Evolutionary conservation across 2,797 vertebrate species (phyloP), one percentile per base, ranked within the genome.

Genomic region (Tenualosa ilisha): DNA sequence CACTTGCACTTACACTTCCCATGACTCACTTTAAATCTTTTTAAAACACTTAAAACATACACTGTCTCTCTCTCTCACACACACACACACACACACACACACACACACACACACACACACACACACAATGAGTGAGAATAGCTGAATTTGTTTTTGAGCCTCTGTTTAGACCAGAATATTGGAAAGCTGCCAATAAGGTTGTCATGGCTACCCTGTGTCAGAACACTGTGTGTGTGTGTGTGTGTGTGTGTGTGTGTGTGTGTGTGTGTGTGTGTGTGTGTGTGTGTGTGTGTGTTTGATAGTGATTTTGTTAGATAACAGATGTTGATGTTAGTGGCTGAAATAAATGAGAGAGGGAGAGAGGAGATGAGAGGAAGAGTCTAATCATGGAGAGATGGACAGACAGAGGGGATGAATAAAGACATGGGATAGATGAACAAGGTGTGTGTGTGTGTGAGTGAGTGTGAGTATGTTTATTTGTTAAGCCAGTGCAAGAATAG

Each of bases 301-400:
- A 79, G 81, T 72, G 79, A 63, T 81, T 61, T 87, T 81, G 68
- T 86, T 68, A 84, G 49, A 87, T 84, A 82, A 79, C 86, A 89
- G 82, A 86, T 86, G 85, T 86, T 87, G 56, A 63, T 61, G 3
- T 87, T 88, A 85, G 75, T 54, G 11, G 13, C 13, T 53, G 20
- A 22, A 56, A 56, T 56, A 56, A 56, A 56, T 20, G 20, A 20
- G 20, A 56, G 20, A 5, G 54, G 3, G 65, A 15, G 3, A 26
- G 26, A 24, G 7, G 24, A 31, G 65, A 68, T 11, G 65, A 68
- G 65, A 84, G 87, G 81, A 84, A 86, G 83, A 53, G 83, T 85
- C 49, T 61, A 86, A 88, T 89, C 86, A 82, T 7, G 5, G 63
- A 24, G n/a, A 31, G 63, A 65, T 20, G 7, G n/a, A 65, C 26